Evolutionary conservation across 1,140 invertebrate species (phyloP), one percentile per base, ranked within the genome.

Genomic region (Cotesia vestalis): DNA sequence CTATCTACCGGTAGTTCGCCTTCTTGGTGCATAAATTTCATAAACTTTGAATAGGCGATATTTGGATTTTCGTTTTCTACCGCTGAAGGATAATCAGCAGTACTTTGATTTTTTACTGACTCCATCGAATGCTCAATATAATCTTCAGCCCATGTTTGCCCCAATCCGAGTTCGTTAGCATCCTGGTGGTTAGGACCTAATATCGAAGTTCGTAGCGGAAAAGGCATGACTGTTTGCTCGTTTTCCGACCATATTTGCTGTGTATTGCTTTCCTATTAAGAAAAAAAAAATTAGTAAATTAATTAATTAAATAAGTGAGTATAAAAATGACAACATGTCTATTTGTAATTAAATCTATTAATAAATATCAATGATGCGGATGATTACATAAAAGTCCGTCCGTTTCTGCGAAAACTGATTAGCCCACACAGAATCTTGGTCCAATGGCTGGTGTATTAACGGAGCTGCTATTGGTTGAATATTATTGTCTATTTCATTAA

Each of bases 1-100:
- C 80, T 75, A 87, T 89, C 73, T 89, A 85, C 71, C 77, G 87
- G 66, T 87, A 82, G 80, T 76, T 92, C 91, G 78, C 91, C 91
- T 74, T 95, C 91, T 85, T 92, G 90, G 78, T 92, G 90, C 90
- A 96, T 94, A 85, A 95, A 96, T 83, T 92, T 92, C 91, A 95
- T 94, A 82, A 95, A 95, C 88, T 95, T 89, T 70, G 92, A 94
- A 78, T 93, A 92, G 9, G 89, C 90, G 75, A 92, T 88, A 77
- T 93, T 91, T 77, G 90, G 86, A 83, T 94, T 90, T 60, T 92
- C 90, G 9, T 88, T 85, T n/a, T 76, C 64, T 91, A 82, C 78
- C 89, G 27, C 84, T 83, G 82, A 86, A 83, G 76, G 73, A 79
- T 72, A 86, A 78, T 74, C 34, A 70, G 74, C 69, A 14, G 14